phyloP scores from a whole-genome alignment of 2,113 vertebrate species.

The Petromus typicus region DNA sequence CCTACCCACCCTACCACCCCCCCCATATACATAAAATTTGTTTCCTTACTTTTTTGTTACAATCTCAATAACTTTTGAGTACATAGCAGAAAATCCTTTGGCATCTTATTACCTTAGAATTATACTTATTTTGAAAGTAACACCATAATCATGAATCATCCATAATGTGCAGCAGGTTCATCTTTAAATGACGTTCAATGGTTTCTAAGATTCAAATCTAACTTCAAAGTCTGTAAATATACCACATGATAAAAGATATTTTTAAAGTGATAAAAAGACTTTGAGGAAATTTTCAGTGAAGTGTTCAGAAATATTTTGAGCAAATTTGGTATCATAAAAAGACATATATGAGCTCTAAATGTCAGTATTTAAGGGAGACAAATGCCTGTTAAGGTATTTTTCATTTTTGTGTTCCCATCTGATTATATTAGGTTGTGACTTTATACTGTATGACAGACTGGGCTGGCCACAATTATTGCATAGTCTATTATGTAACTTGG shows the following conservation, averaged over 20 bases:
- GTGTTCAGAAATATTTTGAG: constrained; percentile 39
- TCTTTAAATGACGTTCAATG: constrained; percentile 22
- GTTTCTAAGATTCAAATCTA: not conserved
- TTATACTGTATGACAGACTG: not conserved
- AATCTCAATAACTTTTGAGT: too few species aligned
- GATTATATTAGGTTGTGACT: not conserved
- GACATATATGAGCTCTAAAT: not conserved
- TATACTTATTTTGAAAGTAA: constrained; percentile 30
- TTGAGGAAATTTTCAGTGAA: constrained; percentile 16
- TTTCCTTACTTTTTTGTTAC: too few species aligned
- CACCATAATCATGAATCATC: not conserved
- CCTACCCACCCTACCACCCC: too few species aligned
- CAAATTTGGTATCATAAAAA: not conserved
- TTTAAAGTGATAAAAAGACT: not conserved
- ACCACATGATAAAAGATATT: not conserved
- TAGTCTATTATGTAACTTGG: not conserved
- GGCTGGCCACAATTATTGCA: not conserved
- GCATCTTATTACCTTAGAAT: constrained; percentile 1
- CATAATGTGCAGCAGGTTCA: not conserved
- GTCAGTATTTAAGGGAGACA: not conserved
- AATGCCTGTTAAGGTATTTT: not conserved
- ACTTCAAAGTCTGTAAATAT: not conserved
- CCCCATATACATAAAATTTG: too few species aligned
- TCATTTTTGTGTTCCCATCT: not conserved
- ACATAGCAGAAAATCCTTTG: not conserved